phyloP scores from a whole-genome alignment of 2,797 vertebrate species.

The Orestias chungarensis region DNA sequence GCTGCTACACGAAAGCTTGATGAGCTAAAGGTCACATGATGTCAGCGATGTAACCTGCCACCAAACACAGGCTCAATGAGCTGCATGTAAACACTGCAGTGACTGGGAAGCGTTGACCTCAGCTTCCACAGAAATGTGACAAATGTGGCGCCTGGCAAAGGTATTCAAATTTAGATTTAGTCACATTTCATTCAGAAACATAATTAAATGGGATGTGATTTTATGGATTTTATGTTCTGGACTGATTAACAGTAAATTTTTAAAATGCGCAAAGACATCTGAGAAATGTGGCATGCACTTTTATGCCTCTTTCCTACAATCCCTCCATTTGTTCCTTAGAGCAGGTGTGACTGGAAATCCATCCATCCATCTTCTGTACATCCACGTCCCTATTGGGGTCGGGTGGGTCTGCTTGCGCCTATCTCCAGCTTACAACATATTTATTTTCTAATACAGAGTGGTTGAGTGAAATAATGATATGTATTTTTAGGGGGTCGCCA shows the following conservation, averaged over 20 bases:
- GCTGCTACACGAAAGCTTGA: slow-evolving; percentile 43
- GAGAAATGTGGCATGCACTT: not conserved
- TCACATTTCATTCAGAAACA: not conserved
- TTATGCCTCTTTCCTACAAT: not conserved
- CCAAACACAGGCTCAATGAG: slow-evolving; percentile 30
- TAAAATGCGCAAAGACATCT: not conserved
- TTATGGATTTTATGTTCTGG: not conserved
- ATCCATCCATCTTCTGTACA: no score
- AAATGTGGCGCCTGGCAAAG: not conserved
- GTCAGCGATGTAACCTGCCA: slow-evolving; percentile 43
- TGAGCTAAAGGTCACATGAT: slow-evolving; percentile 59
- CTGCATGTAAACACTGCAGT: slow-evolving; percentile 7
- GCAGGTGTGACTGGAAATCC: no score
- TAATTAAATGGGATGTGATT: not conserved
- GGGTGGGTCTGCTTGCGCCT: no score
- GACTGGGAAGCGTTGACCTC: slow-evolving; percentile 24
- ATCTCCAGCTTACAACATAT: no score
- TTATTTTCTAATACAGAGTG: no score
- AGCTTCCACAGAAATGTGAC: slow-evolving; percentile 2
- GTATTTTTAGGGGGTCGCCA: no score
- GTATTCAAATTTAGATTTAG: not conserved
- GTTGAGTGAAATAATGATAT: no score
- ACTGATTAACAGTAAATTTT: not conserved
- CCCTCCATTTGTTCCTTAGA: no score
- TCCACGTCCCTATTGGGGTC: no score